These are phyloP conservation scores for Caenorhabditis angaria DNA, from an alignment of 2,888 invertebrate genomes.

Conservation along the genomic window DNA sequence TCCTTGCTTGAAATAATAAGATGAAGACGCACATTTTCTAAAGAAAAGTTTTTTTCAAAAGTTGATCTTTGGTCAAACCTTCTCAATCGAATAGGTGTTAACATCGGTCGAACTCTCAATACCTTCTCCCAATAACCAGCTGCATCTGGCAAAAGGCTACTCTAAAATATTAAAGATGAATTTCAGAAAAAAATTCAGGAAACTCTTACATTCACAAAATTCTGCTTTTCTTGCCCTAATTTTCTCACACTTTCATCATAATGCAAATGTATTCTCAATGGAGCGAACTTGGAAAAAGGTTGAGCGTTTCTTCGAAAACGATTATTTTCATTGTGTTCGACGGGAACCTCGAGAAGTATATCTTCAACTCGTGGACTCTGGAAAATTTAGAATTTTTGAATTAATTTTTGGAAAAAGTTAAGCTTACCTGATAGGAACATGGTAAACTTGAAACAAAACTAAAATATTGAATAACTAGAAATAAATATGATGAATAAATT, in stretches of 20 bases:
- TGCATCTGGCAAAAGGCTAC: constrained; percentile 55
- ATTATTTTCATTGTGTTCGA: constrained; percentile 24
- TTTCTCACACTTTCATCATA: constrained; percentile 53
- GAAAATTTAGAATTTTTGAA: background rate
- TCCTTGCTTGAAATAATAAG: constrained; percentile 49
- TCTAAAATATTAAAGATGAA: constrained; percentile 19
- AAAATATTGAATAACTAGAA: constrained; percentile 7
- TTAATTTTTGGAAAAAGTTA: background rate
- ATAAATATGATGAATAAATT: constrained; percentile 3
- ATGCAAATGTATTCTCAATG: constrained; percentile 56
- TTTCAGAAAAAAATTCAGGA: background rate
- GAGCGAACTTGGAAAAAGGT: constrained; percentile 23
- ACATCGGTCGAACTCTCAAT: constrained; percentile 44
- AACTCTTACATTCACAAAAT: constrained; percentile 48
- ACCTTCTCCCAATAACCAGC: constrained; percentile 61
- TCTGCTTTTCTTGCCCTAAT: constrained; percentile 46
- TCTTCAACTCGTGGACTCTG: constrained; percentile 56
- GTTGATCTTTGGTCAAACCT: constrained; percentile 20
- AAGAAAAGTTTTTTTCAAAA: constrained; percentile 4
- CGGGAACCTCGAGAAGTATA: constrained; percentile 52
- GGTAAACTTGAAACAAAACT: constrained; percentile 16
- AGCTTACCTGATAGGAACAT: constrained; percentile 48
- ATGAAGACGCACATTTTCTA: constrained; percentile 52
- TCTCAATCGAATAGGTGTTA: constrained; percentile 44
- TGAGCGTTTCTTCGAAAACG: constrained; percentile 18